Evolutionary conservation across 2,888 invertebrate genomes (phyloP).

Genomic region (Apamea epomidion): DNA sequence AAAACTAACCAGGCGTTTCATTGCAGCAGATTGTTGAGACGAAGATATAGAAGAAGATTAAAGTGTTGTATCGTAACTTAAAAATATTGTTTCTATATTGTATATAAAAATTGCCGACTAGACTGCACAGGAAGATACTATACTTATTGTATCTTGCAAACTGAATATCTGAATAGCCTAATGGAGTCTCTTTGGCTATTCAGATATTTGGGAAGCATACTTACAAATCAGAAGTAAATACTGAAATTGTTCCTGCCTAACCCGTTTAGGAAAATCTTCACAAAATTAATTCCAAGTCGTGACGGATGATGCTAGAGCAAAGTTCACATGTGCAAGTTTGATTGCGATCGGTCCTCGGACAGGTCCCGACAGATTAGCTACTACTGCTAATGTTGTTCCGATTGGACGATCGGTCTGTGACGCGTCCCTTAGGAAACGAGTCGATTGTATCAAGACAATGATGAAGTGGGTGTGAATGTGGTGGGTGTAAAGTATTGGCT

Average conservation of each 20-base stretch:
- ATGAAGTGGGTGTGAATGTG: slow-evolving; percentile 68
- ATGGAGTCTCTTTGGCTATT: not conserved
- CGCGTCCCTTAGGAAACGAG: slow-evolving; percentile 67
- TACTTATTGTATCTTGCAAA: not conserved
- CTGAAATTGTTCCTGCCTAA: not conserved
- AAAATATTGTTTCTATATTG: not conserved
- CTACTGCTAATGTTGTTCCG: slow-evolving; percentile 72
- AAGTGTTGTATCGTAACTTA: not conserved
- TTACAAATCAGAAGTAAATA: not conserved
- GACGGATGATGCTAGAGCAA: slow-evolving; percentile 72
- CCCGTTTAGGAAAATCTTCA: slow-evolving; percentile 40
- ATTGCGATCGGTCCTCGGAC: slow-evolving; percentile 74
- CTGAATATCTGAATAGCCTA: no score
- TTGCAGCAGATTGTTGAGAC: not conserved
- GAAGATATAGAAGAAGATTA: not conserved
- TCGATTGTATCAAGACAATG: slow-evolving; percentile 73
- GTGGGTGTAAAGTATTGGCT: slow-evolving; percentile 48
- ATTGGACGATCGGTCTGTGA: slow-evolving; percentile 66
- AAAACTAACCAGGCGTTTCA: not conserved
- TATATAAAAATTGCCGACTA: not conserved
- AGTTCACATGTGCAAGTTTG: slow-evolving; percentile 89
- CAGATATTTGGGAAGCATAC: not conserved
- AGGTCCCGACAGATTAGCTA: slow-evolving; percentile 82
- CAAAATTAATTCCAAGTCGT: slow-evolving; percentile 41
- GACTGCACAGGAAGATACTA: not conserved